Conservation (phyloP, 2,888 invertebrate species). For the Cepaea hortensis region DNA sequence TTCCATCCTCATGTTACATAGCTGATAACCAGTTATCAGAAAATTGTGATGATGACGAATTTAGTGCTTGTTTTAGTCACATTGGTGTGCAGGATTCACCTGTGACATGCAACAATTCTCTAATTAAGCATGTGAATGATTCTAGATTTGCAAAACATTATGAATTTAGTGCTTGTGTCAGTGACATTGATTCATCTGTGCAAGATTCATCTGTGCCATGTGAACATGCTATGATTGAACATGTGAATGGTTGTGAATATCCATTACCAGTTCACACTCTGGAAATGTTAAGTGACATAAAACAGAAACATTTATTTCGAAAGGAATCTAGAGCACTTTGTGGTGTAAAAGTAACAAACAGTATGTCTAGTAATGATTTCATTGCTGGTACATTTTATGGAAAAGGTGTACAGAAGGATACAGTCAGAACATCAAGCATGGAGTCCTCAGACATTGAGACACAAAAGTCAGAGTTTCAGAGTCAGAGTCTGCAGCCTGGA, state of each 20-base stretch:
- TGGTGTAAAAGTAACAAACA: background rate
- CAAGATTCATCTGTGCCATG: background rate
- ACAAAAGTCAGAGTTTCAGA: slow-evolving; percentile 3
- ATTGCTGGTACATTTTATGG: background rate
- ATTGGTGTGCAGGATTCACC: too few species aligned
- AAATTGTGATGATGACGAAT: too few species aligned
- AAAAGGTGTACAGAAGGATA: background rate
- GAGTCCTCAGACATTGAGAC: background rate
- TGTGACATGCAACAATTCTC: background rate
- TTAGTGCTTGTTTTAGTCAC: too few species aligned
- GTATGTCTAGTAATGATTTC: background rate
- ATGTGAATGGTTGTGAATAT: background rate
- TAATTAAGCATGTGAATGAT: background rate
- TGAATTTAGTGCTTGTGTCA: too few species aligned
- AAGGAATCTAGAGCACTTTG: background rate
- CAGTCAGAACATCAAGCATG: background rate
- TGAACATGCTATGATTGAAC: background rate
- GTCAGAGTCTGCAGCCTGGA: background rate
- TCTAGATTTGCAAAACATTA: background rate
- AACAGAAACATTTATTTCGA: too few species aligned
- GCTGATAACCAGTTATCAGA: too few species aligned
- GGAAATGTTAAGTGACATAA: background rate
- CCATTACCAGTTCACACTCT: background rate
- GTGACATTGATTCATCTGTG: too few species aligned
- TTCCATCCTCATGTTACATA: background rate